Evolutionary conservation across 2,113 vertebrate genomes (phyloP), one percentile per base, ranked within the genome.

Genomic region (Corythaixoides concolor): DNA sequence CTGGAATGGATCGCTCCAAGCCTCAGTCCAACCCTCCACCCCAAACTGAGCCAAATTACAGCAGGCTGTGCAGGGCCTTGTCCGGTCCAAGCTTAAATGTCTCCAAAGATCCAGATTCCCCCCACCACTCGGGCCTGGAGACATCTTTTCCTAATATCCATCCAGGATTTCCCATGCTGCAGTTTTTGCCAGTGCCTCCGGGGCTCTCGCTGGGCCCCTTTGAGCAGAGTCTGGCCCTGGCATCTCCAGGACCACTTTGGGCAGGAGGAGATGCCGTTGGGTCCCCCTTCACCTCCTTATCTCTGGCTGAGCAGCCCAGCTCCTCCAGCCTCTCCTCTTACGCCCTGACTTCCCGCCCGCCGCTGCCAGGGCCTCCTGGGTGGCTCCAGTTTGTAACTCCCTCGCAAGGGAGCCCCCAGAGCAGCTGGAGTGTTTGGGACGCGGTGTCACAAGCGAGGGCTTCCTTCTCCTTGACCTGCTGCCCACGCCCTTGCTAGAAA

Each of bases 51-150:
- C 15, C 33, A 21, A 23, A 47, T 21, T 7, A 41, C 6, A 56
- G 30, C 7, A 41, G 22, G 28, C 16, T 47, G 14, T 8, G 10
- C 37, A 76, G 23, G 16, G 22, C 22, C 21, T 15, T 20, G 8
- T 8, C 35, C 49, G 10, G 26, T 8, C 26, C 49, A 28, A 75
- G 22, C 52, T 62, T 8, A 22, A 62, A 4, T 5, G 8, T 6
- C 52, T 21, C 60, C 20, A n/a, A 41, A 24, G n/a, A 58, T 11
- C 7, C n/a, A 15, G 17, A 7, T 4, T 32, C 39, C 28, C 28
- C 3, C 2, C n/a, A 16, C 1, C 24, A 8, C 24, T 6, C 1
- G 1, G 21, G n/a, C n/a, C 9, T 12, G 24, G 22, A 50, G 84
- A 50, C 30, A 72, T 26, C 21, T 64, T 28, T 52, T 47, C 24